phyloP scores from a whole-genome alignment of 2,113 vertebrate species.

The Nestor notabilis region DNA sequence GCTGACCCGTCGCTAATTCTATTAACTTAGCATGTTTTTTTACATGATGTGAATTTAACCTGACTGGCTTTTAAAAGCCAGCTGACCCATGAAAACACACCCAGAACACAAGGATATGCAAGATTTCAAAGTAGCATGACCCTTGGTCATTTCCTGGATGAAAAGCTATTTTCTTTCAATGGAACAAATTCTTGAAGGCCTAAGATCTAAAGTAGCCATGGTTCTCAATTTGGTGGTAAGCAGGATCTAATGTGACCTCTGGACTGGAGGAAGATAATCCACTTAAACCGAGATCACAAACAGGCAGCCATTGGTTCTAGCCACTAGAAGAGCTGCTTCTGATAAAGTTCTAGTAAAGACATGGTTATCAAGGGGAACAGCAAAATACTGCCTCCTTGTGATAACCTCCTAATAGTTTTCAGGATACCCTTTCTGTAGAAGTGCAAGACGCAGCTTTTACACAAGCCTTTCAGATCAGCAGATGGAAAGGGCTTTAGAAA shows the following conservation, averaged over 20 bases:
- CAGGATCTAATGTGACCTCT: conserved; percentile 3
- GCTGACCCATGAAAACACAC: not conserved
- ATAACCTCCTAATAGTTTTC: not conserved
- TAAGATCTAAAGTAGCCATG: conserved; percentile 4
- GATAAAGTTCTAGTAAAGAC: not conserved
- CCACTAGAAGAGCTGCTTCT: not conserved
- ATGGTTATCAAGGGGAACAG: not conserved
- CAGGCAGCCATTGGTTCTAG: not conserved
- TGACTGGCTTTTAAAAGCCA: not conserved
- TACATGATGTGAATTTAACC: not conserved
- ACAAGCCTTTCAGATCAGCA: not conserved
- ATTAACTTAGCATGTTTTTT: not conserved
- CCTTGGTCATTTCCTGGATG: not conserved
- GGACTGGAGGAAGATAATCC: not conserved
- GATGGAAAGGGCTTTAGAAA: not conserved
- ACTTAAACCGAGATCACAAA: conserved; percentile 32
- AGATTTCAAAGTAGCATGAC: not conserved
- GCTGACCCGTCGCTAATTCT: not conserved
- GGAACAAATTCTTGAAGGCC: not conserved
- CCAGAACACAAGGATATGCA: not conserved
- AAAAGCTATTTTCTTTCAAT: not conserved
- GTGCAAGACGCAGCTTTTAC: not conserved
- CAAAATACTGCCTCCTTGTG: not conserved
- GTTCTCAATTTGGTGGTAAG: conserved; percentile 18
- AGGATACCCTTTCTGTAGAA: not conserved